Evolutionary conservation across 2,113 vertebrate genomes (phyloP).

Genomic region (Pelecanus crispus): DNA sequence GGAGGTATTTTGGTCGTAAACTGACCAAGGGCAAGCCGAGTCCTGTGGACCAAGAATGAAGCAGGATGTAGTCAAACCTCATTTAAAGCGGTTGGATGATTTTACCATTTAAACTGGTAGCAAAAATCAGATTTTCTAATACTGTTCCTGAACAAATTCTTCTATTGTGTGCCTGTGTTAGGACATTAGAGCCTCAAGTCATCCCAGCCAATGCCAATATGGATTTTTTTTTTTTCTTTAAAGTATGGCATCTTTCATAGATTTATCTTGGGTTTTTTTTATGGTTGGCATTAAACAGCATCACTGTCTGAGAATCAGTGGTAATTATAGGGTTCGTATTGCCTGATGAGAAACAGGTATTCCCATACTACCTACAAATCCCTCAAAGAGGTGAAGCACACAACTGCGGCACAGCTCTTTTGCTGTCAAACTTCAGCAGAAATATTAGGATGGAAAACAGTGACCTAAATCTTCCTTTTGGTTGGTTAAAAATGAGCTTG

Average conservation of each 20-base stretch:
- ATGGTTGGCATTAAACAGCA: neutral
- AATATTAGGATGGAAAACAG: neutral
- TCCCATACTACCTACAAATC: neutral
- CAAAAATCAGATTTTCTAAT: neutral
- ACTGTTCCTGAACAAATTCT: neutral
- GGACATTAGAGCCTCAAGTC: neutral
- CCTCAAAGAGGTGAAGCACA: neutral
- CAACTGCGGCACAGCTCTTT: neutral
- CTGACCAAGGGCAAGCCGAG: neutral
- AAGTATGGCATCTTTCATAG: neutral
- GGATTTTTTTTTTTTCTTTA: neutral
- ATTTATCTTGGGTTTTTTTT: neutral
- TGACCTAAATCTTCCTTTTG: neutral
- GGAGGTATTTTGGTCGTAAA: neutral
- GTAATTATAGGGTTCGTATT: conserved; percentile 12
- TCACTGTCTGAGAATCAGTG: neutral
- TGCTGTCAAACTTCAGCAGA: neutral
- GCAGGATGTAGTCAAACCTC: neutral
- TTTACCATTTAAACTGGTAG: neutral
- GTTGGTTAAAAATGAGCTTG: neutral
- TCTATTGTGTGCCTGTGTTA: neutral
- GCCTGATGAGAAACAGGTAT: conserved; percentile 26
- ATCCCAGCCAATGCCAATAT: neutral
- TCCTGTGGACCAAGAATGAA: neutral
- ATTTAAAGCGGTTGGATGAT: neutral